Evolutionary conservation across 2,888 invertebrate species (phyloP).

Genomic region (Tineola bisselliella): DNA sequence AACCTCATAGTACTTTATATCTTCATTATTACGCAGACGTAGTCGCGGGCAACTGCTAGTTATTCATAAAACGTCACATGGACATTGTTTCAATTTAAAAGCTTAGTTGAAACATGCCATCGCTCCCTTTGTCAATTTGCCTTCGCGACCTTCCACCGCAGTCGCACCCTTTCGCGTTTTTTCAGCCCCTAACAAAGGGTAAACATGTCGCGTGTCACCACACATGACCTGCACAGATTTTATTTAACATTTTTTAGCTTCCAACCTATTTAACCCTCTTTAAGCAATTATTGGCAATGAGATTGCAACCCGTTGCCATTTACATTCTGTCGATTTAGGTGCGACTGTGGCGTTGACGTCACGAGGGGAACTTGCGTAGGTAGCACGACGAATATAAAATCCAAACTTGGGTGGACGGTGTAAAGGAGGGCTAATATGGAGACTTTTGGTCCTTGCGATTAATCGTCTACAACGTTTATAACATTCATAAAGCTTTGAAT

Average conservation of each 20-base stretch:
- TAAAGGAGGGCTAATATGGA: conserved; percentile 44
- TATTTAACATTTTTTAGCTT: neutral
- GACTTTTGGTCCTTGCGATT: conserved; percentile 53
- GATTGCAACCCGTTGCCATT: no score
- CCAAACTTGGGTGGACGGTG: conserved; percentile 38
- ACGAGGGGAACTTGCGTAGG: conserved; percentile 23
- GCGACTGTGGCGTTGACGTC: conserved; percentile 28
- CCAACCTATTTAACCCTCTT: neutral
- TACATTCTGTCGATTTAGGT: neutral
- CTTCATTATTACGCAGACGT: no score
- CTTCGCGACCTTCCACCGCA: neutral
- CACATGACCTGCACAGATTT: neutral
- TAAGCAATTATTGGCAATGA: neutral
- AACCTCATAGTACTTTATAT: no score
- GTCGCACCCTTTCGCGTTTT: conserved; percentile 3
- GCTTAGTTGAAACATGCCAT: conserved; percentile 5
- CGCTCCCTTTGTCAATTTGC: conserved; percentile 1
- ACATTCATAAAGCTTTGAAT: conserved; percentile 10
- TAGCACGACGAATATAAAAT: conserved; percentile 45
- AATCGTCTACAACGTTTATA: conserved; percentile 41
- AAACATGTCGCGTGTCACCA: conserved; percentile 10
- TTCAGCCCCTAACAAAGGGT: conserved; percentile 4
- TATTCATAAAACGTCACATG: conserved; percentile 1
- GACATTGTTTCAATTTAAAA: conserved; percentile 5
- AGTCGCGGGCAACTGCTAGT: neutral